These are phyloP conservation scores for Lasiommata megera DNA, from an alignment of 2,888 invertebrate species.

Conservation along the genomic window DNA sequence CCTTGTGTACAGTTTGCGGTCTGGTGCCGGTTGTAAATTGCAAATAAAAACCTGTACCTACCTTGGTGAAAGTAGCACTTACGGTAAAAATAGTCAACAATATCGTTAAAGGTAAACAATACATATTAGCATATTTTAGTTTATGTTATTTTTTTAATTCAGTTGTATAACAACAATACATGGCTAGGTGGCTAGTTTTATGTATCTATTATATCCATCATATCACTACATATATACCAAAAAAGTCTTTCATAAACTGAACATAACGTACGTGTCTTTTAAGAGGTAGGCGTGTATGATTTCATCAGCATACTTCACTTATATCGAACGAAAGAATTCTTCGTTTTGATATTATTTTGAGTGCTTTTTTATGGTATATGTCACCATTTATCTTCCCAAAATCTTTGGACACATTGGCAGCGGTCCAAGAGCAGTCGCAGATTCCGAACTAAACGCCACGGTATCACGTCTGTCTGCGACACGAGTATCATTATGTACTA, in stretches of 20 bases:
- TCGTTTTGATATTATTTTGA: constrained; percentile 15
- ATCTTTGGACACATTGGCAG: constrained; percentile 62
- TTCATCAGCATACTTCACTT: too few species aligned
- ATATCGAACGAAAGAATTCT: background rate
- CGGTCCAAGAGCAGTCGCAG: constrained; percentile 52
- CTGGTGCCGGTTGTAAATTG: constrained; percentile 15
- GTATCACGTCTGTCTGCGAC: constrained; percentile 60
- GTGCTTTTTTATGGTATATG: constrained; percentile 34
- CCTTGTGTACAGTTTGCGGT: constrained; percentile 23
- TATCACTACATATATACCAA: too few species aligned
- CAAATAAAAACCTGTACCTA: constrained; percentile 16
- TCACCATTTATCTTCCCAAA: constrained; percentile 45
- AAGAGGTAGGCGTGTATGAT: too few species aligned
- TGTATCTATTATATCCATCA: too few species aligned
- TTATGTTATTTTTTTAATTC: too few species aligned
- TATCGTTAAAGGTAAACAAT: background rate
- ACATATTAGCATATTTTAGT: background rate
- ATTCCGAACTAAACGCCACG: constrained; percentile 61
- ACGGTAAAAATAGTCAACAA: constrained; percentile 2
- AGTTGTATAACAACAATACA: too few species aligned
- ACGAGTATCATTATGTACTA: constrained; percentile 56
- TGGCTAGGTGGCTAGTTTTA: too few species aligned
- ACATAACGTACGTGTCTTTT: too few species aligned
- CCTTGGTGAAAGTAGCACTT: constrained; percentile 10
- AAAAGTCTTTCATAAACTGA: too few species aligned